phyloP scores from a whole-genome alignment of 2,797 vertebrate genomes.

The Toxotes lorentzi region DNA sequence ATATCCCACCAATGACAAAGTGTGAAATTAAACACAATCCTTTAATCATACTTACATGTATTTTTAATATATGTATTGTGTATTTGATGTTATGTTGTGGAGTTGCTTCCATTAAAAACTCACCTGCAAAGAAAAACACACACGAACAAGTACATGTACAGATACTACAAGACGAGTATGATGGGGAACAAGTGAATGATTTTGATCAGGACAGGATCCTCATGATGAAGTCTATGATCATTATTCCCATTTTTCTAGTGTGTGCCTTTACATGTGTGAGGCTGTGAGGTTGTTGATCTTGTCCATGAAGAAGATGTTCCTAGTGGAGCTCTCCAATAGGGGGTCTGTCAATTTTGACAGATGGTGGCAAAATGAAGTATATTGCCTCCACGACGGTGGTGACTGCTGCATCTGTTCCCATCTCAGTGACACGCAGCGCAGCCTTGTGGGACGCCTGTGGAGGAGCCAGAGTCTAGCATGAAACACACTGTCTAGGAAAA shows the following conservation, averaged over 20 bases:
- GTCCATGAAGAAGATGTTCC: slow-evolving; percentile 87
- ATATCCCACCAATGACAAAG: not conserved
- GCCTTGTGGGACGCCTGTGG: slow-evolving; percentile 2
- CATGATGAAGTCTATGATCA: not conserved
- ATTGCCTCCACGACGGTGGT: rapidly evolving
- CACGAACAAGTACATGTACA: not conserved
- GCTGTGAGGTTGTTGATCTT: slow-evolving; percentile 83
- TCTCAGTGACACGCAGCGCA: slow-evolving; percentile 3
- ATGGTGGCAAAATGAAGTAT: rapidly evolving
- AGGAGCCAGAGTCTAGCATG: not conserved
- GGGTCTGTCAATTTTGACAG: slow-evolving; percentile 77
- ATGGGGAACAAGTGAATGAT: not conserved
- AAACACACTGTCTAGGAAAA: not conserved
- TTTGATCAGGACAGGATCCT: not conserved
- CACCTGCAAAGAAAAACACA: not conserved
- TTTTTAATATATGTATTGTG: not conserved
- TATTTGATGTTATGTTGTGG: not conserved
- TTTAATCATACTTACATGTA: not conserved
- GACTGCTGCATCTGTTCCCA: slow-evolving; percentile 6
- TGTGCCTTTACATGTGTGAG: slow-evolving; percentile 47
- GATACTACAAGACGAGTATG: not conserved
- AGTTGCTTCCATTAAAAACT: not conserved
- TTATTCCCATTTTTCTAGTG: not conserved
- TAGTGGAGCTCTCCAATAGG: slow-evolving; percentile 89
- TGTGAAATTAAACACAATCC: not conserved